Conservation (phyloP, 2,113 vertebrate species). For the Pagrus major region DNA sequence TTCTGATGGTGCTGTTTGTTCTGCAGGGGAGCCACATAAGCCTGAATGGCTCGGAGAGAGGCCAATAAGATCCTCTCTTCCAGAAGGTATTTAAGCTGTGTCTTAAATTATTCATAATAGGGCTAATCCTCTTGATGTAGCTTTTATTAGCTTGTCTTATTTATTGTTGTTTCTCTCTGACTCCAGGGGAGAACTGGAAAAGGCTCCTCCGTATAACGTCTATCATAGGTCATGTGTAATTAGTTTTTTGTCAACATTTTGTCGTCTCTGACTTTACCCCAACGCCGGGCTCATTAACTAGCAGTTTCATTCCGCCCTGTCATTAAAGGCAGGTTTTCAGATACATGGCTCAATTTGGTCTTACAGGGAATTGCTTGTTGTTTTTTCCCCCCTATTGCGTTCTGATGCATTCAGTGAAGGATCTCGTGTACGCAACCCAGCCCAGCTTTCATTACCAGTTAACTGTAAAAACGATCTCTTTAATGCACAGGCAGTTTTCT, state of each 20-base stretch:
- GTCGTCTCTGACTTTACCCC: slow-evolving; percentile 42
- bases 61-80: slow-evolving; percentile 42
- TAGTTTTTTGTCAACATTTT: slow-evolving; percentile 41
- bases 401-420: slow-evolving; percentile 18
- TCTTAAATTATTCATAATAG: slow-evolving; percentile 79
- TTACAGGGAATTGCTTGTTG: slow-evolving; percentile 52
- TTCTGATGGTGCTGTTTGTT: slow-evolving; percentile 58
- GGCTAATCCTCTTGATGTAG: slow-evolving; percentile 73
- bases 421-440: slow-evolving; percentile 41
- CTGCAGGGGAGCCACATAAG: slow-evolving; percentile 41
- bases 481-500: slow-evolving; percentile 68
- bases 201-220: slow-evolving; percentile 6
- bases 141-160: slow-evolving; percentile 74
- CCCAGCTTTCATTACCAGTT: slow-evolving; percentile 69
- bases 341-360: slow-evolving; percentile 62
- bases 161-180: slow-evolving; percentile 50
- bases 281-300: slow-evolving; percentile 56
- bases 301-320: slow-evolving; percentile 42
- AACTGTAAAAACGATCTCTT: slow-evolving; percentile 67
- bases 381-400: not conserved
- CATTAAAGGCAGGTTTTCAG: slow-evolving; percentile 46
- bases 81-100: slow-evolving; percentile 65
- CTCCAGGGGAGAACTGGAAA: slow-evolving; percentile 25
- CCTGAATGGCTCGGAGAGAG: slow-evolving; percentile 32
- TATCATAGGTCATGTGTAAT: slow-evolving; percentile 32